Evolutionary conservation across 2,113 vertebrate genomes (phyloP), one percentile per base, ranked within the genome.

Genomic region (Passer domesticus): DNA sequence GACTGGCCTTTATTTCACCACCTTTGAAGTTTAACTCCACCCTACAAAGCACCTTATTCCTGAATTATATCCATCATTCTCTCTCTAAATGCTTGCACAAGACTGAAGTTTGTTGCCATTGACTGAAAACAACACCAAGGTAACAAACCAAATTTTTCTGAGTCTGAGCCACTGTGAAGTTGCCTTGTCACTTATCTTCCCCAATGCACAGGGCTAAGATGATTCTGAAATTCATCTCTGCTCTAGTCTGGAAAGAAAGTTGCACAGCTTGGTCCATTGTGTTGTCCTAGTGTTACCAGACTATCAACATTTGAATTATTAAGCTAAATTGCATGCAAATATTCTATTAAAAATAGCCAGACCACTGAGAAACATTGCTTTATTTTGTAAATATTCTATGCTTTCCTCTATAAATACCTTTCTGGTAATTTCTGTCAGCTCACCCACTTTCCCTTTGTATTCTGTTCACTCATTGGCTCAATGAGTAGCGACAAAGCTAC

Each of bases 11-110:
- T 95, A 74, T 90, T 97, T 87, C 82, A 41, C 50, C 0, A 28
- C 47, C 94, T 95, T 95, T 97, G 94, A 96, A 94, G 90, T 81
- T 89, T 72, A 72, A 90, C 93, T 93, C 93, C 93, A 95, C 96
- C 93, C 94, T 89, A 68, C 79, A 87, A 87, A 96, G 88, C 69
- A 78, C 64, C 88, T 81, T 83, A 91, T 97, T 95, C 90, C 92
- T 90, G 83, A 92, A 37, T 83, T 77, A 44, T 93, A 60, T 49
- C 90, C 64, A 35, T 15, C 24, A 60, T 75, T 90, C 76, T 39
- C 47, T 24, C 85, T 70, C 59, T 12, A 43, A 82, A 59, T 73
- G 23, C 75, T 97, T 97, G 82, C 92, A 94, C 59, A 96, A 97
- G 93, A 31, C 46, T 8, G 4, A 13, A 55, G n/a, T 25, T 35